Percentiles rank a stretch among this genome's conserved stretches.
These are phyloP conservation scores for Bos javanicus DNA, from an alignment of 2,113 vertebrate genomes.

Conservation along the genomic window DNA sequence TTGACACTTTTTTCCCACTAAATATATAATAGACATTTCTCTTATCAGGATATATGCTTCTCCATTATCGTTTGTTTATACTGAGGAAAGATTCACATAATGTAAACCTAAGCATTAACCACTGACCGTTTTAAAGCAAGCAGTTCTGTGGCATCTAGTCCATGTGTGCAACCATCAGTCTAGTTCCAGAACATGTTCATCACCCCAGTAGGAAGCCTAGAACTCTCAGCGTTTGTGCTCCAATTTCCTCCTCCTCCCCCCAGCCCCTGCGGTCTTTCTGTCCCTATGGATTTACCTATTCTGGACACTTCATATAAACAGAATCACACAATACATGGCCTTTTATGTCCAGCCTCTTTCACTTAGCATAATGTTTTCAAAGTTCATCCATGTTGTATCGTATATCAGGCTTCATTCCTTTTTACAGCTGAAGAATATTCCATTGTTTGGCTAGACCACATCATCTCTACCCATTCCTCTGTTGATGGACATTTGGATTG, in stretches of 20 bases:
- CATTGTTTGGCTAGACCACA: fast-evolving
- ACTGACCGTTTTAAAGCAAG: neutral
- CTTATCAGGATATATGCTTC: neutral
- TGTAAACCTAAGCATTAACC: neutral
- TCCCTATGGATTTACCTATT: neutral
- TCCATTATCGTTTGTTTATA: neutral
- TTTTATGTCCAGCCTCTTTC: neutral
- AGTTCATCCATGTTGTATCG: fast-evolving
- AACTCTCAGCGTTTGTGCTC: fast-evolving
- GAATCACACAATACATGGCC: neutral
- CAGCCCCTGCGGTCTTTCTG: neutral
- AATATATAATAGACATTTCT: neutral
- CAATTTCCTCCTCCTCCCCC: neutral
- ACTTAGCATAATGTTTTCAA: neutral
- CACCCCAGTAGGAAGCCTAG: neutral
- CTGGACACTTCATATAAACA: neutral
- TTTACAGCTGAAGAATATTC: neutral
- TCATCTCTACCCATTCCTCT: too few relatives aligned
- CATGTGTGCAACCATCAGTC: fast-evolving
- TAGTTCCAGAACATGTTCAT: neutral
- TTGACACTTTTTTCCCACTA: neutral
- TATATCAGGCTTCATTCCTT: neutral
- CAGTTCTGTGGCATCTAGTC: fast-evolving
- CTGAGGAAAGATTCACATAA: neutral
- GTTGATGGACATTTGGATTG: neutral